Conservation (phyloP, 2,888 invertebrate species). For the Cybosia mesomella region DNA sequence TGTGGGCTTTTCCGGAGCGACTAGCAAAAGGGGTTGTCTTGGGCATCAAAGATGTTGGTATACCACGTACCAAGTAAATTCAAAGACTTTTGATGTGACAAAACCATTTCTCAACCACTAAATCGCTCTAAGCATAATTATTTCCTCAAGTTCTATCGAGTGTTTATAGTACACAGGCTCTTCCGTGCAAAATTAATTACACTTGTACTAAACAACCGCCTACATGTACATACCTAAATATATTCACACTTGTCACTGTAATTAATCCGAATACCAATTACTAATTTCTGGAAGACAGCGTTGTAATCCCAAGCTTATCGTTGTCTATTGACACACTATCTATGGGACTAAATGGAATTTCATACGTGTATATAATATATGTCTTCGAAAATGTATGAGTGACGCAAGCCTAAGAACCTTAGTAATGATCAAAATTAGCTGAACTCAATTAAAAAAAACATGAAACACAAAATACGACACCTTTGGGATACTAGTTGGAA, state of each 20-base stretch:
- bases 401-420: background rate
- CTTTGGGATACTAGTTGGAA: too few relatives aligned
- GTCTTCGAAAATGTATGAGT: background rate
- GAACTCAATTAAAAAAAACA: too few relatives aligned
- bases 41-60: too few relatives aligned
- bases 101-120: background rate
- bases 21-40: too few relatives aligned
- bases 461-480: too few relatives aligned
- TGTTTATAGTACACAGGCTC: background rate
- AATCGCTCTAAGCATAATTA: background rate
- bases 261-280: background rate
- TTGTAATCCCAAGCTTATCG: background rate
- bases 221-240: background rate
- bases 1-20: too few relatives aligned
- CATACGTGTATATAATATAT: background rate
- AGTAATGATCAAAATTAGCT: too few relatives aligned
- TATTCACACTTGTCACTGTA: background rate
- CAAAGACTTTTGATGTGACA: background rate
- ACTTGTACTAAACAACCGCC: background rate
- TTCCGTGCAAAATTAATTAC: background rate
- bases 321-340: background rate
- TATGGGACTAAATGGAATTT: background rate
- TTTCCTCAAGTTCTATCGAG: background rate
- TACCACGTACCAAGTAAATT: too few relatives aligned
- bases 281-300: background rate